Percentiles rank a stretch among this genome's conserved stretches.
Conservation (phyloP, 2,888 invertebrate species). For the Orthosia incerta region DNA sequence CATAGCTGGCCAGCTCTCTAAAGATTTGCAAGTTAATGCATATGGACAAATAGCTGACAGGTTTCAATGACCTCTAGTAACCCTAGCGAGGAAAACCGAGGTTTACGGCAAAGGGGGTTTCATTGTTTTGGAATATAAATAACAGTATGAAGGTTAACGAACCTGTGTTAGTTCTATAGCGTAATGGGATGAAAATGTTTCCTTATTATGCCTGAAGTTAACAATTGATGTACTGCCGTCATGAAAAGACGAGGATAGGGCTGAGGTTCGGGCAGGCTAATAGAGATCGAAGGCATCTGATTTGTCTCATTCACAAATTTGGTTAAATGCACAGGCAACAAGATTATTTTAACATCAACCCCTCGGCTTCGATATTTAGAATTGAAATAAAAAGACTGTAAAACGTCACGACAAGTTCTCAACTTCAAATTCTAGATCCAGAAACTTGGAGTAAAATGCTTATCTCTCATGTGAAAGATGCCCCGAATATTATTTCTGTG, state of each 20-base stretch:
- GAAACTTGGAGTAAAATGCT: too few relatives aligned
- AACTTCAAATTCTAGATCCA: too few relatives aligned
- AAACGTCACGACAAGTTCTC: too few relatives aligned
- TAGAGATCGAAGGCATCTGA: background rate
- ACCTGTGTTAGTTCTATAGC: background rate
- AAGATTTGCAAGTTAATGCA: constrained; percentile 60
- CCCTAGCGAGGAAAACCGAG: background rate
- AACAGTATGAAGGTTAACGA: background rate
- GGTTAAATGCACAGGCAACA: too few relatives aligned
- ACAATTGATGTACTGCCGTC: background rate
- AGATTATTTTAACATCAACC: too few relatives aligned
- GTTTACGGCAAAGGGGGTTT: background rate
- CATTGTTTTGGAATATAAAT: constrained; percentile 15
- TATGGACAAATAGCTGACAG: constrained; percentile 35
- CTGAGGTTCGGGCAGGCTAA: too few relatives aligned
- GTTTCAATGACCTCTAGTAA: constrained; percentile 42
- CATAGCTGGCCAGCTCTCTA: constrained; percentile 29
- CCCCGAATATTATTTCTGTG: background rate
- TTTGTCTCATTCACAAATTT: background rate
- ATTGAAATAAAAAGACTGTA: too few relatives aligned
- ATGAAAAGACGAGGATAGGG: background rate
- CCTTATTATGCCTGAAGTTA: too few relatives aligned
- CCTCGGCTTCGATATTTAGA: too few relatives aligned
- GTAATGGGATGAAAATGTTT: background rate
- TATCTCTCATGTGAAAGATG: background rate